Conservation (phyloP, 1,140 invertebrate species). For the Drosophila elegans region DNA sequence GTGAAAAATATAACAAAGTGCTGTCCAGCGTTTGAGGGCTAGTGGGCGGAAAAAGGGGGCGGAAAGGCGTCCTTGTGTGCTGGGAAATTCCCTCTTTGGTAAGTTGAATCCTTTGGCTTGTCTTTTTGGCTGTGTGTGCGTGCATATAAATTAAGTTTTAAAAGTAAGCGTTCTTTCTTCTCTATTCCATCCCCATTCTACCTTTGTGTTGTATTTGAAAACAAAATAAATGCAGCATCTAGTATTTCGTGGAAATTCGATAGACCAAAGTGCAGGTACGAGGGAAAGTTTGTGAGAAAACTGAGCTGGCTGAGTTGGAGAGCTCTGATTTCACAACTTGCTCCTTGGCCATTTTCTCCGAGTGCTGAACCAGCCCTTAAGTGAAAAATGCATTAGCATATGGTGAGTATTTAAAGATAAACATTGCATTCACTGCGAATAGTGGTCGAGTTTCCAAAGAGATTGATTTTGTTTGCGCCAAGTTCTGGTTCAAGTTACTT, state of each 20-base stretch:
- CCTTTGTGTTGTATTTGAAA: slow-evolving; percentile 68
- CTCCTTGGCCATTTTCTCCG: slow-evolving; percentile 37
- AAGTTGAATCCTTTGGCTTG: slow-evolving; percentile 63
- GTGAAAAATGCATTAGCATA: slow-evolving; percentile 44
- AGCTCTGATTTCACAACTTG: slow-evolving; percentile 45
- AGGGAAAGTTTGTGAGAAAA: slow-evolving; percentile 21
- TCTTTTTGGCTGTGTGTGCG: slow-evolving; percentile 50
- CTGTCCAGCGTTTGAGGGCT: slow-evolving; percentile 29
- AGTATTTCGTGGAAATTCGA: slow-evolving; percentile 65
- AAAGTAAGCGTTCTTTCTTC: slow-evolving; percentile 62
- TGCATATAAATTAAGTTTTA: slow-evolving; percentile 83
- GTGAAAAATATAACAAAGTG: slow-evolving; percentile 67
- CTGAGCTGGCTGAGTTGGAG: slow-evolving; percentile 12
- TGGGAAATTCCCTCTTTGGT: slow-evolving; percentile 40
- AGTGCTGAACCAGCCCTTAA: slow-evolving; percentile 29
- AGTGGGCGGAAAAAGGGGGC: slow-evolving; percentile 12
- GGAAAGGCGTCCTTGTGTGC: slow-evolving; percentile 18
- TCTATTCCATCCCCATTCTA: slow-evolving; percentile 10
- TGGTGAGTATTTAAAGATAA: slow-evolving; percentile 40
- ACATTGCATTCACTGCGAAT: slow-evolving; percentile 18
- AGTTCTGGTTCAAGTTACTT: slow-evolving; percentile 12
- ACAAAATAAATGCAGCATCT: slow-evolving; percentile 79
- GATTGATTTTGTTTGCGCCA: slow-evolving; percentile 26
- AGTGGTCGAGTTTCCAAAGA: slow-evolving; percentile 27
- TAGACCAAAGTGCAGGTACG: slow-evolving; percentile 53